Base-by-base conservation (phyloP, 2,888 invertebrate species). In the Anodontia alba region DNA sequence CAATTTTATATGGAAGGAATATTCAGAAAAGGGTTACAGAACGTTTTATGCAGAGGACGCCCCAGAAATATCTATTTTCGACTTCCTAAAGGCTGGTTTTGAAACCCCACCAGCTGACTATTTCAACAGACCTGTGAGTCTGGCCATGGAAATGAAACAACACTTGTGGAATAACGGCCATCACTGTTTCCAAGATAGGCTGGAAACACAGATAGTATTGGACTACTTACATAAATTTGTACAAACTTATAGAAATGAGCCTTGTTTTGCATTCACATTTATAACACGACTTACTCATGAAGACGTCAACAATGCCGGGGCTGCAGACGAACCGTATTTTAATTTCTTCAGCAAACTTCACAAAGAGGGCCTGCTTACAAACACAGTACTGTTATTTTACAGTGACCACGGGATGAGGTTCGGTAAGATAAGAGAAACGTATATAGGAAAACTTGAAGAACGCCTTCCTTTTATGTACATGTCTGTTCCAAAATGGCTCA, bases 331-430 rank as follows among this genome's bases (percentile, higher is more conserved):
- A 0, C 95, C 95, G 54, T 96, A 97, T 90, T 93, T 95, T 85
- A 90, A 94, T 0, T 96, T 97, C 90, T 94, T 98, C 74, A 93
- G 94, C 80, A 93, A 95, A 72, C 70, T 90, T 70, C 94, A 96
- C 73, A 76, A 87, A 7, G 73, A 72, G 17, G 88, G 88, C 2
- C 77, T 85, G 2, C 75, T 93, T 2, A 80, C 87, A 10, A 91
- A 92, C 71, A 90, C 91, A 7, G 83, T 91, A 17, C 43, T 93
- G 10, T 68, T 92, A 29, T 92, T 91, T 74, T 92, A 98, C 95
- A 98, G 98, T 93, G 98, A 98, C 92, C 98, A 98, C 92, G 98
- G 98, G 0, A 96, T 98, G 79, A 95, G 98, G 81, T 98, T 97
- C 96, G 98, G 98, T 1, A 96, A 95, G 10, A 97, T 98, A 87